Evolutionary conservation across 2,797 vertebrate genomes (phyloP).

Genomic region (Sphenodon punctatus): DNA sequence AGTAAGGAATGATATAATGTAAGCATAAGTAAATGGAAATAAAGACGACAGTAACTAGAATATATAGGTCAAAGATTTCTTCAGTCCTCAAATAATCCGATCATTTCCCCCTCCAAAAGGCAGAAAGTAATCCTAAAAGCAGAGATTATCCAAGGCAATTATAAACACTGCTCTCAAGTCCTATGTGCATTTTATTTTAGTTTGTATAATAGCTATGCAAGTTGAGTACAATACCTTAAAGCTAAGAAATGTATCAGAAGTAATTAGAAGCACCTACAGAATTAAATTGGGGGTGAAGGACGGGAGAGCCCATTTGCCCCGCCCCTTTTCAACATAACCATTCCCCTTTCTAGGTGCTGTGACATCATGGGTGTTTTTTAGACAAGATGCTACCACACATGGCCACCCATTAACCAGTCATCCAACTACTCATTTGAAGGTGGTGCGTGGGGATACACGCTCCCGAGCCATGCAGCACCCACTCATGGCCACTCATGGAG

Average conservation of each 20-base stretch:
- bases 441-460: no score
- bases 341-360: no score
- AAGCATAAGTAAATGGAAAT: slow-evolving; percentile 35
- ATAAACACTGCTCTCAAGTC: slow-evolving; percentile 40
- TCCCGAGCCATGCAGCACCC: no score
- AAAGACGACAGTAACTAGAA: slow-evolving; percentile 22
- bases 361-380: no score
- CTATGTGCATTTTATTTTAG: not conserved
- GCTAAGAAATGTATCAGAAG: not conserved
- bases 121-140: slow-evolving; percentile 55
- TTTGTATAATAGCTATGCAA: not conserved
- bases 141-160: slow-evolving; percentile 55
- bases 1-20: slow-evolving; percentile 31
- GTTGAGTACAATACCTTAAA: not conserved
- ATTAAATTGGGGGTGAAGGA: no score
- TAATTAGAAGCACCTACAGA: no score
- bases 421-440: no score
- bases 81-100: slow-evolving; percentile 54
- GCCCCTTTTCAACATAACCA: no score
- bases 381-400: no score
- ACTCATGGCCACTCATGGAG: no score
- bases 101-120: slow-evolving; percentile 47
- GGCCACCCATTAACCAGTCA: no score
- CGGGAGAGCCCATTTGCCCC: no score
- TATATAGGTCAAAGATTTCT: slow-evolving; percentile 61